Conservation (phyloP, 2,797 vertebrate species). For the Neomorphus geoffroyi region DNA sequence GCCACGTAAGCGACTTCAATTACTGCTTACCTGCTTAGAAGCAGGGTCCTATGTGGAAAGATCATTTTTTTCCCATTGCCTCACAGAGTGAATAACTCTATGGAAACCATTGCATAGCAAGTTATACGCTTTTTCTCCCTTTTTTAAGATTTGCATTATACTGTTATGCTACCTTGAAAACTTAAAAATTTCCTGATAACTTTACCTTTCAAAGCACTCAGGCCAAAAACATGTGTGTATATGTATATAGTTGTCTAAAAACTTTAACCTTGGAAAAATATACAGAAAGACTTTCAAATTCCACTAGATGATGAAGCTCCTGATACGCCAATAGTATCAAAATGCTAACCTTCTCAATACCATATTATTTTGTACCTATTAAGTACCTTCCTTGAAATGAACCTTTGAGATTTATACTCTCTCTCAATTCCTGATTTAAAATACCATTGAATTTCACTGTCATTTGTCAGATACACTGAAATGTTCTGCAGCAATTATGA, state of each 20-base stretch:
- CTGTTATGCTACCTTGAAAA: not conserved
- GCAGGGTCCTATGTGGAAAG: not conserved
- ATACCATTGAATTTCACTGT: not conserved
- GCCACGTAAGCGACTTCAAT: not conserved
- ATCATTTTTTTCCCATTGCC: not conserved
- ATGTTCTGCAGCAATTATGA: constrained; percentile 16
- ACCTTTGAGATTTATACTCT: not conserved
- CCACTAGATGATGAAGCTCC: not conserved
- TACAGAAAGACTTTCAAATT: not conserved
- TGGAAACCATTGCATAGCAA: not conserved
- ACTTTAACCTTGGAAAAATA: not conserved
- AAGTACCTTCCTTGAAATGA: not conserved
- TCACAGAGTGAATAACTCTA: not conserved
- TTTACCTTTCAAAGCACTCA: not conserved
- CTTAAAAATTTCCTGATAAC: not conserved
- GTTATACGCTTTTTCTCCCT: not conserved
- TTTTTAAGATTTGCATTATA: not conserved
- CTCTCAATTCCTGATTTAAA: not conserved
- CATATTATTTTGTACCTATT: not conserved
- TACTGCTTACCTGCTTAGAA: not conserved
- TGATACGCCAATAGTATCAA: not conserved
- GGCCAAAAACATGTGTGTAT: not conserved
- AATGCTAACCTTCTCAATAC: not conserved
- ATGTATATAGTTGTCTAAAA: not conserved
- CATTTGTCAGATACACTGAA: constrained; percentile 18